phyloP scores from a whole-genome alignment of 2,113 vertebrate species.

The Limanda limanda region DNA sequence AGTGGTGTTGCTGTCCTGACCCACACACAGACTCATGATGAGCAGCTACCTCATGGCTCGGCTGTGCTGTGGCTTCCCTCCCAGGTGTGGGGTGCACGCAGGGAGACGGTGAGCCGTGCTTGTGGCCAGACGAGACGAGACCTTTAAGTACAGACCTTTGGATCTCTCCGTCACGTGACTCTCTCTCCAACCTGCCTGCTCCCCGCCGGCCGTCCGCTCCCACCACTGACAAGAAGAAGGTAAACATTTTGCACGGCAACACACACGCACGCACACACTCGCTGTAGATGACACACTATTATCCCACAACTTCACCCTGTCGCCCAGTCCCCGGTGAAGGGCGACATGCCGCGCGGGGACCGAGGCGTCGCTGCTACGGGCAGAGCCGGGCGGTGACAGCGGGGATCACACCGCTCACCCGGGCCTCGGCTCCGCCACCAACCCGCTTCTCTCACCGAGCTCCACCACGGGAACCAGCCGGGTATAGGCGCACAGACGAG shows the following conservation, averaged over 20 bases:
- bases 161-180: constrained; percentile 74
- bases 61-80: neutral
- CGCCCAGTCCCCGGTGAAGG: neutral
- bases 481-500: neutral
- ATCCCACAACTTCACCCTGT: neutral
- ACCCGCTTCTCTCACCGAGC: constrained; percentile 7
- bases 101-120: constrained; percentile 56
- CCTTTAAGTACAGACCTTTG: constrained; percentile 78
- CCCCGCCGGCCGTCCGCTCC: constrained; percentile 51
- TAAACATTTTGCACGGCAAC: constrained; percentile 61
- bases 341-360: constrained; percentile 38
- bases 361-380: constrained; percentile 19
- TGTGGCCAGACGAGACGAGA: constrained; percentile 73
- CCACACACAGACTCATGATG: constrained; percentile 2
- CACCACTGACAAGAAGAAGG: constrained; percentile 55
- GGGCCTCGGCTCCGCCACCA: constrained; percentile 43
- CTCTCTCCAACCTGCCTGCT: constrained; percentile 57
- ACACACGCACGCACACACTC: constrained; percentile 1
- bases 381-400: constrained; percentile 10
- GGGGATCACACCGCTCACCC: constrained; percentile 7
- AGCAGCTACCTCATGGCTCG: constrained; percentile 20
- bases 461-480: neutral
- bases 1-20: neutral
- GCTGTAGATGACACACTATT: constrained; percentile 11
- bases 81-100: constrained; percentile 47